phyloP scores from a whole-genome alignment of 2,113 vertebrate species.

The Cyprinodon variegatus region DNA sequence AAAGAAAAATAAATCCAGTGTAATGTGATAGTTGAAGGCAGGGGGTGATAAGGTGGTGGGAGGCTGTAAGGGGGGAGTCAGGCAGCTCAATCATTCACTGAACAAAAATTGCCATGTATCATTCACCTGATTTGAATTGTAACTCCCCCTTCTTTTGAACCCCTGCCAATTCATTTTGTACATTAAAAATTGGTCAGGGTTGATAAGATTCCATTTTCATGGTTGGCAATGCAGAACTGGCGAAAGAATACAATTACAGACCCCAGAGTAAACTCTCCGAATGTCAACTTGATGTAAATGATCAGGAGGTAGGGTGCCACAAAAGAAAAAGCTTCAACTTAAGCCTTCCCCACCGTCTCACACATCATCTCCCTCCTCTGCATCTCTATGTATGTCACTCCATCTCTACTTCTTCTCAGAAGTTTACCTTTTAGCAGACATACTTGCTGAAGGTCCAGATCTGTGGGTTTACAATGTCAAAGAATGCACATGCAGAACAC shows the following conservation, averaged over 20 bases:
- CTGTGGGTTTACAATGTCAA: constrained; percentile 14
- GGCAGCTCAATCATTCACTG: constrained; percentile 77
- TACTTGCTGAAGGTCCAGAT: constrained; percentile 25
- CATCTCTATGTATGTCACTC: constrained; percentile 32
- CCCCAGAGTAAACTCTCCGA: constrained; percentile 99
- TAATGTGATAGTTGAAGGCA: constrained; percentile 75
- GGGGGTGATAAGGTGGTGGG: constrained; percentile 59
- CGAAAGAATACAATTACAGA: constrained; percentile 99
- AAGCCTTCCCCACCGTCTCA: constrained; percentile 42
- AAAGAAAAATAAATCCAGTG: constrained; percentile 72
- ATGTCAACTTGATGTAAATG: constrained; percentile 99
- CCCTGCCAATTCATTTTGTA: constrained; percentile 99
- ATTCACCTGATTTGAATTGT: constrained; percentile 99
- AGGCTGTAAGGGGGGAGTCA: constrained; percentile 36
- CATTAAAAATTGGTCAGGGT: constrained; percentile 99
- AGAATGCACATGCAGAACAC: background rate
- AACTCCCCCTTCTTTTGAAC: constrained; percentile 92
- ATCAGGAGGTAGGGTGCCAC: constrained; percentile 89
- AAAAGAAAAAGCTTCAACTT: constrained; percentile 81
- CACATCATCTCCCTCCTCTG: constrained; percentile 27
- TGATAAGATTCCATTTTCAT: constrained; percentile 99
- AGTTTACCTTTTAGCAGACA: constrained; percentile 37
- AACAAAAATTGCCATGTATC: constrained; percentile 86
- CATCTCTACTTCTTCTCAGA: constrained; percentile 37
- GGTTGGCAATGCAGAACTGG: constrained; percentile 99